phyloP scores from a whole-genome alignment of 2,797 vertebrate genomes.

The Protosalanx chinensis region DNA sequence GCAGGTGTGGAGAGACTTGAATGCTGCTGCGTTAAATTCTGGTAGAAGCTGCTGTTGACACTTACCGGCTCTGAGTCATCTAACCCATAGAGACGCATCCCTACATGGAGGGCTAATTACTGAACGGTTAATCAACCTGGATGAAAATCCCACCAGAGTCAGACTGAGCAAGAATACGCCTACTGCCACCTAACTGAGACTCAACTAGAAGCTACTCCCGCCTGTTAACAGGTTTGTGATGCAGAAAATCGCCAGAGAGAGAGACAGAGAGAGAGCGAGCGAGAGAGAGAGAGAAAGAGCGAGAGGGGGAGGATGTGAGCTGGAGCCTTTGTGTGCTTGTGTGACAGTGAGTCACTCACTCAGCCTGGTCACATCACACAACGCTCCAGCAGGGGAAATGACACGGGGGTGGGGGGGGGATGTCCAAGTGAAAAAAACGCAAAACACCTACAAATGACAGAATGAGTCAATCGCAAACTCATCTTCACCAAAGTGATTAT shows the following conservation, averaged over 20 bases:
- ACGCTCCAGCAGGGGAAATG: slow-evolving; percentile 11
- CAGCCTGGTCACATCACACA: slow-evolving; percentile 41
- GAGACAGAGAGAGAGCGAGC: slow-evolving; percentile 19
- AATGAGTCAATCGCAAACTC: not conserved
- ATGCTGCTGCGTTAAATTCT: slow-evolving; percentile 44
- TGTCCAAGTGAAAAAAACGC: too few species aligned
- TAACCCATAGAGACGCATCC: slow-evolving; percentile 54
- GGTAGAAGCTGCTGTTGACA: slow-evolving; percentile 40
- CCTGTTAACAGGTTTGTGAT: slow-evolving; percentile 40
- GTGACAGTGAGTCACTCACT: slow-evolving; percentile 28
- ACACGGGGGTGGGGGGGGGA: slow-evolving; percentile 2
- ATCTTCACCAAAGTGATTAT: not conserved
- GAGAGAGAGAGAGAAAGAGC: not conserved
- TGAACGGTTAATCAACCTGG: slow-evolving; percentile 35
- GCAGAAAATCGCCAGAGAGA: slow-evolving; percentile 37
- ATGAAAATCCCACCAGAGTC: slow-evolving; percentile 24
- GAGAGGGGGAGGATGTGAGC: slow-evolving; percentile 5
- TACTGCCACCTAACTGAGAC: slow-evolving; percentile 17
- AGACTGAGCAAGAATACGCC: slow-evolving; percentile 1
- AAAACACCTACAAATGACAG: not conserved
- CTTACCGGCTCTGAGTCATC: slow-evolving; percentile 62
- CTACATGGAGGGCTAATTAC: slow-evolving; percentile 27
- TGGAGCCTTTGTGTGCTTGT: not conserved
- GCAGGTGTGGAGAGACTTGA: slow-evolving; percentile 35
- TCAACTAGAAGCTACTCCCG: slow-evolving; percentile 17